These are phyloP conservation scores for Orthosia gothica DNA, from an alignment of 2,888 invertebrate genomes.

Conservation along the genomic window DNA sequence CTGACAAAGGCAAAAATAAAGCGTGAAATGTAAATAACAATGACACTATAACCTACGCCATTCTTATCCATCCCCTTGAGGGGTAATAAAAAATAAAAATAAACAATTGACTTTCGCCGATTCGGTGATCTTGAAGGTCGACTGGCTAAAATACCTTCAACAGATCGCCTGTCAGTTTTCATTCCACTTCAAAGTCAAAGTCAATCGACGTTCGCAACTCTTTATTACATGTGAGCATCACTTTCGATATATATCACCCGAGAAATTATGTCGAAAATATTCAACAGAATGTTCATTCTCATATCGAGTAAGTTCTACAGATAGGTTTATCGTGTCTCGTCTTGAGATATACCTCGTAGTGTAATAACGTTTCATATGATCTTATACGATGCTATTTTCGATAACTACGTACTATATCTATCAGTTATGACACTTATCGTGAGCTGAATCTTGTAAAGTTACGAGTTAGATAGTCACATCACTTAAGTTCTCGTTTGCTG, in stretches of 20 bases:
- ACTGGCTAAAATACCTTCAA: background rate
- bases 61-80: no score
- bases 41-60: background rate
- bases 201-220: slow-evolving; percentile 11
- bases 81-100: no score
- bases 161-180: background rate
- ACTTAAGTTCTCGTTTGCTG: slow-evolving; percentile 22
- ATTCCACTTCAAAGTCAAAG: slow-evolving; percentile 34
- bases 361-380: slow-evolving; percentile 44
- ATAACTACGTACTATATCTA: slow-evolving; percentile 44
- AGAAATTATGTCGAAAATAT: slow-evolving; percentile 38
- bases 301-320: slow-evolving; percentile 23
- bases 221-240: slow-evolving; percentile 8
- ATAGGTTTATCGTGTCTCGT: slow-evolving; percentile 29
- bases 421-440: slow-evolving; percentile 36
- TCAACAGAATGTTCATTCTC: slow-evolving; percentile 26
- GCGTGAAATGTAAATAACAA: background rate
- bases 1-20: background rate
- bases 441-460: slow-evolving; percentile 21
- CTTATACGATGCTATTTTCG: slow-evolving; percentile 36
- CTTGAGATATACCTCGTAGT: slow-evolving; percentile 21
- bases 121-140: no score
- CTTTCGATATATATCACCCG: slow-evolving; percentile 41
- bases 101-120: no score
- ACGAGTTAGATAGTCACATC: slow-evolving; percentile 7